Conservation (phyloP, 2,113 vertebrate genomes). For the Sylvia atricapilla region DNA sequence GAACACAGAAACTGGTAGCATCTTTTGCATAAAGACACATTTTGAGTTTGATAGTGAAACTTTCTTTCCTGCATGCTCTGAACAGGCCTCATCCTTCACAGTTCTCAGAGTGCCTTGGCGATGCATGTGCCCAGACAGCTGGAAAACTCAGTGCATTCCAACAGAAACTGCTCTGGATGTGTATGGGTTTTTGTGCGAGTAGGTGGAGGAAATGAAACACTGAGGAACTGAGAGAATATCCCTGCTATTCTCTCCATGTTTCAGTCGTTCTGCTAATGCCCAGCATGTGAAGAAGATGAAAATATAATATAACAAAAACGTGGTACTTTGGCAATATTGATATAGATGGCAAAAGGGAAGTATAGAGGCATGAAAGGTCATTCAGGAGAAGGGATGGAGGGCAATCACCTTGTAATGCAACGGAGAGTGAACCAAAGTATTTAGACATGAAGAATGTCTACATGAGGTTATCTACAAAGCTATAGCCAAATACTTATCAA, state of each 20-base stretch:
- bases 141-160: not conserved
- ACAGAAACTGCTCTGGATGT: not conserved
- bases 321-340: not conserved
- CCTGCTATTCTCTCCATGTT: not conserved
- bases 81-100: not conserved
- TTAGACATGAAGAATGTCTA: not conserved
- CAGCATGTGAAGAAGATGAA: not conserved
- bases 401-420: not conserved
- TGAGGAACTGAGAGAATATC: not conserved
- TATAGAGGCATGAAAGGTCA: not conserved
- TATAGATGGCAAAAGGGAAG: not conserved
- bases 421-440: not conserved
- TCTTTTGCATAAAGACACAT: not conserved
- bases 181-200: not conserved
- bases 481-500: not conserved
- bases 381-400: not conserved
- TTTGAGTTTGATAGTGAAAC: not conserved
- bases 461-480: not conserved
- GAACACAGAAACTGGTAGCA: not conserved
- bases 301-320: not conserved
- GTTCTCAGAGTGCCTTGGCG: fast-evolving
- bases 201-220: not conserved
- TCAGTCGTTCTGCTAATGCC: not conserved
- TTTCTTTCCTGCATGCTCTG: not conserved
- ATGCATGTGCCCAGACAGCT: not conserved